Base-by-base conservation (phyloP, 1,140 invertebrate genomes). In the Delia radicum region DNA sequence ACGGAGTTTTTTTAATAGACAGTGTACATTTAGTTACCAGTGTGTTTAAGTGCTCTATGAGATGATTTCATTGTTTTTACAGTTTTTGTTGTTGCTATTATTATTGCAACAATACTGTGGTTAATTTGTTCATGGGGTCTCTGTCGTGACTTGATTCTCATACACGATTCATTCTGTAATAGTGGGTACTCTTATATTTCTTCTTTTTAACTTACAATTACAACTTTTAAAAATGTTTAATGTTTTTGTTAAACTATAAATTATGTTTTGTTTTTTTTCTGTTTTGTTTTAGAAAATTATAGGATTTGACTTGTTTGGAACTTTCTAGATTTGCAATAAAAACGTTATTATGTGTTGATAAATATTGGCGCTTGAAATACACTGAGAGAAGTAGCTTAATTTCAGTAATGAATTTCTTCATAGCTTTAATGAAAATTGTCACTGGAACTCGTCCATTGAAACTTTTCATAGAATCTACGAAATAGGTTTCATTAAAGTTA, bases 141-240 rank as follows among this genome's bases (percentile, higher is more conserved):
- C 1, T 37, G 31, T 74, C 73, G 73, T 74, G 73, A 74, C 73
- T 74, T 24, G 73, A 48, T n/a, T 77, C 69, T 71, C 75, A 79
- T 80, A 81, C 82, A 84, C 82, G 81, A 84, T 82, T 84, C 80
- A 82, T 81, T 81, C 75, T 79, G 33, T 63, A 73, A 13, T 33
- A 37, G 8, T 72, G 28, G 13, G 55, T 63, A 8, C 7, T 67
- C 33, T 61, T 24, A 18, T 33, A 12, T n/a, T 21, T 71, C 10
- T 71, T 24, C 7, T 37, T 67, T 28, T 29, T 67, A 29, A 15
- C 13, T 31, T 55, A n/a, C 18, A 55, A 55, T 55, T 55, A 55
- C 48, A 55, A 55, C 48, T n/a, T 55, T 55, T 55, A 55, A n/a
- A 55, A 55, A 55, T 55, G 48, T 55, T 21, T 55, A 55, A 55